phyloP scores from a whole-genome alignment of 2,888 invertebrate species.

The Cantharis nigra region DNA sequence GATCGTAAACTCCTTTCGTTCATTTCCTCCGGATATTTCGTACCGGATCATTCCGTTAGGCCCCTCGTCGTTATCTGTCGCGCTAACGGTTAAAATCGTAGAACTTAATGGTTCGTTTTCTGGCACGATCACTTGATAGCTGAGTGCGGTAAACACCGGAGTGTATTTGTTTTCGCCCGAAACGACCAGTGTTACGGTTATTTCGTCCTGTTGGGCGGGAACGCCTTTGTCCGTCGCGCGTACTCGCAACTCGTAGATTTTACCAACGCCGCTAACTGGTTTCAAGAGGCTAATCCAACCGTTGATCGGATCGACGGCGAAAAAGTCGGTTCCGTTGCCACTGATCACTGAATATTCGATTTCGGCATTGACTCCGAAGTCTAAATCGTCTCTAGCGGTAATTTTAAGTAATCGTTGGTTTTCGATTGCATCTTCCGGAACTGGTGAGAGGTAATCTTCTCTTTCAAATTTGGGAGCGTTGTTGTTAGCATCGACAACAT shows the following conservation, averaged over 20 bases:
- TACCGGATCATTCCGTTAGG: conserved; percentile 90
- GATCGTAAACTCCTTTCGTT: conserved; percentile 78
- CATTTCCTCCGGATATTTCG: conserved; percentile 82
- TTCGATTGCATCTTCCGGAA: conserved; percentile 74
- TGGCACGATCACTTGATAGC: conserved; percentile 88
- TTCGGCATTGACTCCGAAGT: conserved; percentile 89
- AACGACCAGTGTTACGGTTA: conserved; percentile 73
- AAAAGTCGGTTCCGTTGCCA: conserved; percentile 78
- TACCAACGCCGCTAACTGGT: conserved; percentile 62
- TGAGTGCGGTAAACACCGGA: conserved; percentile 82
- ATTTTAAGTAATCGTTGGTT: conserved; percentile 77
- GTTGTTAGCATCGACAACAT: conserved; percentile 91
- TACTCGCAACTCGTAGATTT: conserved; percentile 70
- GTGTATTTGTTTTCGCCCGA: conserved; percentile 82
- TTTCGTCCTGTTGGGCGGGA: conserved; percentile 81
- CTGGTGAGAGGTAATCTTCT: conserved; percentile 75
- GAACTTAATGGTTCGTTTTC: conserved; percentile 90
- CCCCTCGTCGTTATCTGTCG: conserved; percentile 83
- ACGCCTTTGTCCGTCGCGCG: conserved; percentile 86
- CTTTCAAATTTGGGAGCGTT: conserved; percentile 84
- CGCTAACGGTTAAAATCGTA: conserved; percentile 81
- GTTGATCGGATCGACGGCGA: conserved; percentile 72
- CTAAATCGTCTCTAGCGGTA: conserved; percentile 74
- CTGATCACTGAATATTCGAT: conserved; percentile 75
- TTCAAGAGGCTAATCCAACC: conserved; percentile 82